Evolutionary conservation across 1,140 invertebrate species (phyloP), one percentile per base, ranked within the genome.

Genomic region (Sinonovacula constricta): DNA sequence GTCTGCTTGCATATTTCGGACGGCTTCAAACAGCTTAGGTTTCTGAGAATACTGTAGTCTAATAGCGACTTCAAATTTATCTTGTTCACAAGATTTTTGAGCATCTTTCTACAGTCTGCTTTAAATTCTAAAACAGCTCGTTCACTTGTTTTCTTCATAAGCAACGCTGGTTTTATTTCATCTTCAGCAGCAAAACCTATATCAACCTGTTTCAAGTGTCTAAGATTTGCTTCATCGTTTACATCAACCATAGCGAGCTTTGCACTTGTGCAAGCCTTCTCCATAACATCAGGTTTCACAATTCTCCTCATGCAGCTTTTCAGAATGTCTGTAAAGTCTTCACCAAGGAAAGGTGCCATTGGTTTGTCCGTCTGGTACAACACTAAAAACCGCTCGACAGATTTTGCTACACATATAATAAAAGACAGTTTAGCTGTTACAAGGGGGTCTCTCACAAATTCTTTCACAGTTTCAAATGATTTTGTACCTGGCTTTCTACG

Each of bases 291-390:
- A 18, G 36, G 10, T 59, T 80, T 80, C n/a, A 80, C 34, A 33
- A 76, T 63, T 56, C 72, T 36, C 3, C 24, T 57, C 66, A 77
- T 65, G 1, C 65, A 22, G 4, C 14, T 45, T 51, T 63, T 70
- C 0, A 83, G 2, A 4, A 77, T 18, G 1, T 31, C n/a, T 15
- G 12, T 26, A 26, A 83, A 51, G 15, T 83, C 72, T 14, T 0
- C 3, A 4, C 26, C 30, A 12, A 83, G 57, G 36, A 77, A 83
- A 7, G 72, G 68, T 10, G 79, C 22, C 59, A 83, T 77, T 0
- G 81, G 81, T 39, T 71, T 62, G 26, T 83, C 81, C 31, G 59
- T 59, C 30, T 82, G 81, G 57, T 66, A 79, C 1, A 15, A 0
- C 24, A 10, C 60, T 18, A 82, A 54, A 59, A 79, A 79, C 10